Evolutionary conservation across 2,113 vertebrate genomes (phyloP).

Genomic region (Mustela nigripes): DNA sequence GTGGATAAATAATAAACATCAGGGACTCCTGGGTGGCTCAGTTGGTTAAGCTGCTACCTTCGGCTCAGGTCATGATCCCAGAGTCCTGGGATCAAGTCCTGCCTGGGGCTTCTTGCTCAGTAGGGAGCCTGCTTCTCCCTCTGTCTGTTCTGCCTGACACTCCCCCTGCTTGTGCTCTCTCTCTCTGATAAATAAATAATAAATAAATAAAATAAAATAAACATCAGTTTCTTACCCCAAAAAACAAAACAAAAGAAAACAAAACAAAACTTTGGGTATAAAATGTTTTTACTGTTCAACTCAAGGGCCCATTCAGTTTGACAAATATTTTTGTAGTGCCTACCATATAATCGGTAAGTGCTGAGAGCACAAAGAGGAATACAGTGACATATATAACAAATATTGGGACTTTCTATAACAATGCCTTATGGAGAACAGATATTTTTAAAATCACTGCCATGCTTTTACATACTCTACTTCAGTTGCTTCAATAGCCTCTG

Average conservation of each 20-base stretch:
- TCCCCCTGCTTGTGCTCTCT: too few relatives aligned
- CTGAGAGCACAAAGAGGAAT: not conserved
- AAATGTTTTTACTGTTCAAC: not conserved
- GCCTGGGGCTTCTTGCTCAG: too few relatives aligned
- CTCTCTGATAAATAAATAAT: too few relatives aligned
- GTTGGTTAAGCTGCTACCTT: too few relatives aligned
- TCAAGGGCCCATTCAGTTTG: not conserved
- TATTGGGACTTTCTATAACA: not conserved
- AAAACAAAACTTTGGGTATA: not conserved
- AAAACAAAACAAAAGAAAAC: too few relatives aligned
- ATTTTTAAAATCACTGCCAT: not conserved
- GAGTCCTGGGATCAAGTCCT: too few relatives aligned
- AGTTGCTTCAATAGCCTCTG: not conserved
- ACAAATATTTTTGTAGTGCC: not conserved
- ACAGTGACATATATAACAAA: not conserved
- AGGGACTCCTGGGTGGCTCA: too few relatives aligned
- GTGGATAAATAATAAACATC: not conserved
- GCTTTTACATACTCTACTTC: not conserved
- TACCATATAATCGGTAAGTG: not conserved
- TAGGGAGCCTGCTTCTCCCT: too few relatives aligned
- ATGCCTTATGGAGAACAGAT: not conserved
- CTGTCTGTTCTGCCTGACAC: too few relatives aligned
- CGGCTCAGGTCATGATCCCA: too few relatives aligned
- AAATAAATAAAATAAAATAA: not conserved
- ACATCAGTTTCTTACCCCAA: not conserved